Evolutionary conservation across 2,888 invertebrate genomes (phyloP).

Genomic region (Phasia obesa): DNA sequence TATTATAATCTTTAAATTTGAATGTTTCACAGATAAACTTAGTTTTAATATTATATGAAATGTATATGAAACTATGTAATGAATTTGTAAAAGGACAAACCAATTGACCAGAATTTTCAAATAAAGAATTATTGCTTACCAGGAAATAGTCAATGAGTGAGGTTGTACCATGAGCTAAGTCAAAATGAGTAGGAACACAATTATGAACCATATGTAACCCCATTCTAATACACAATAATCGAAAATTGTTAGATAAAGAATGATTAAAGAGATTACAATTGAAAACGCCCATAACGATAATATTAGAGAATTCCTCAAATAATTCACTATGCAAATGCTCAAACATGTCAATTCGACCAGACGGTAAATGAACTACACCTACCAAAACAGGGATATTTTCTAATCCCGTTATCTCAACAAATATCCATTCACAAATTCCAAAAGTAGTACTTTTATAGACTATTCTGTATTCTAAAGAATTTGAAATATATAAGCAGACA

Average conservation of each 20-base stretch:
- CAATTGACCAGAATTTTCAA: neutral
- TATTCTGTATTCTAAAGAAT: neutral
- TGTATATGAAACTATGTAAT: neutral
- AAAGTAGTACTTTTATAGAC: neutral
- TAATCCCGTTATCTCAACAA: neutral
- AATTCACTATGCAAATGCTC: neutral
- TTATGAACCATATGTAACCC: slow-evolving; percentile 14
- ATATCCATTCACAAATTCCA: slow-evolving; percentile 16
- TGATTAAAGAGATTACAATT: slow-evolving; percentile 16
- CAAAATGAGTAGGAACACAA: slow-evolving; percentile 6
- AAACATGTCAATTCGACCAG: slow-evolving; percentile 1
- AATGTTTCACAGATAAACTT: neutral
- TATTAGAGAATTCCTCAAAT: neutral
- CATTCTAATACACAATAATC: neutral
- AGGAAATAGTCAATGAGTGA: neutral
- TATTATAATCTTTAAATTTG: slow-evolving; percentile 4
- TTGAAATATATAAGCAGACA: slow-evolving; percentile 13
- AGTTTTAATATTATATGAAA: neutral
- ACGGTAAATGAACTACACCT: neutral
- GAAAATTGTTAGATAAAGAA: neutral
- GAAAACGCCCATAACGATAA: slow-evolving; percentile 15
- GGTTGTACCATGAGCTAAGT: neutral
- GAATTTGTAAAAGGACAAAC: neutral
- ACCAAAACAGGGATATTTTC: neutral
- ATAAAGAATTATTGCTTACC: neutral